Evolutionary conservation across 2,113 vertebrate genomes (phyloP), one percentile per base, ranked within the genome.

Genomic region (Motacilla tschutschensis): DNA sequence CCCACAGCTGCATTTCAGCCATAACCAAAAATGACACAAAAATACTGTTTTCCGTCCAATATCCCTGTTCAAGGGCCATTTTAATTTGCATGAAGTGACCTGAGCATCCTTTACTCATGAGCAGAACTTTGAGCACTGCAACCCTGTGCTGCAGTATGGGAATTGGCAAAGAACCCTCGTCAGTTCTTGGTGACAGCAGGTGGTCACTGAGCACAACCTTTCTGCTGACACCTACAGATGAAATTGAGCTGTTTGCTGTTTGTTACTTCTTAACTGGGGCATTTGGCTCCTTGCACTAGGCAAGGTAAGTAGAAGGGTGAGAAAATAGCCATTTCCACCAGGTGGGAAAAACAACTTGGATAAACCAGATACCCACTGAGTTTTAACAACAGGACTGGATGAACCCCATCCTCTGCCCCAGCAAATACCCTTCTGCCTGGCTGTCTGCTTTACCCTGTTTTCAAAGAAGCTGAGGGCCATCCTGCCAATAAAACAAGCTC

Each of bases 131-230:
- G 41, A 79, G 83, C 44, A 21, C 40, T 35, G 35, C 54, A 40
- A 7, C 0, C 5, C 82, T 58, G 36, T 4, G 2, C 59, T 36
- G 33, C 14, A 26, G 28, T 12, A 47, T 0, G 6, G 38, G 59
- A 65, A 73, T 6, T 12, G 0, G 18, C 53, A 70, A 48, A 29
- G 51, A 48, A 82, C 57, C 47, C 14, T 51, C 2, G 1, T 15
- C 14, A 74, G 35, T 4, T 47, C 48, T 35, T 50, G 40, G 29
- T 62, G 62, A 21, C 7, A 4, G 48, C 41, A 69, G 48, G 40
- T 0, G 1, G 11, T 14, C 47, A 46, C 44, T 5, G 7, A 74
- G 62, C 47, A 70, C 31, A 64, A 71, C 17, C 18, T 55, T 91
- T 74, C 53, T 59, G 57, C 53, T 75, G 57, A 60, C 35, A 53